Evolutionary conservation across 2,888 invertebrate species (phyloP), one percentile per base, ranked within the genome.

Genomic region (Thelaira solivaga): DNA sequence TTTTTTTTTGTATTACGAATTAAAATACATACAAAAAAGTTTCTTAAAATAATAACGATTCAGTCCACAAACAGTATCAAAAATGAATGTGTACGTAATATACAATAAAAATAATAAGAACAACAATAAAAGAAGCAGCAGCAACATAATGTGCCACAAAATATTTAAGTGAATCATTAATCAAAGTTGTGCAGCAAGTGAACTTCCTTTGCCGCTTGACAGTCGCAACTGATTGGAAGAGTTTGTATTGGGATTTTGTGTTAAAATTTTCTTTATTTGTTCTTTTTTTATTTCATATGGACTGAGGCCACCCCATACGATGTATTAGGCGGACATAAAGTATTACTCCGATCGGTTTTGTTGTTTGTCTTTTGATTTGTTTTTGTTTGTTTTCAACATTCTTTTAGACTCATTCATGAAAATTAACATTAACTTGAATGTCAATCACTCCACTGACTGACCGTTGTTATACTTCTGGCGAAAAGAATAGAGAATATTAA

Each of bases 141-240:
- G 62, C 74, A 80, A 73, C 64, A 84, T 86, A 85, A 87, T 88
- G 85, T 88, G 87, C 83, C 86, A 85, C 84, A 83, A 62, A 72
- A 49, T 26, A n/a, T n/a, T n/a, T n/a, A 82, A 83, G 80, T 76
- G 83, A 83, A 88, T 85, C 88, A 88, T 88, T 88, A 88, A 88
- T 88, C 88, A 88, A 87, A 84, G 85, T 85, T 83, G 85, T 86
- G 86, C 86, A 86, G 87, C 86, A 86, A 86, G 87, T 86, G 86
- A 86, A 86, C 87, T 86, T 87, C 87, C 85, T 87, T 87, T 85
- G 83, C 85, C 83, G 85, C 83, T 86, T 86, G 86, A 86, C 86
- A 86, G 87, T 86, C 86, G 84, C 87, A 86, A 86, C 86, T 86
- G 86, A 86, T 87, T 86, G 87, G 83, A 85, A 85, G 85, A 76